Evolutionary conservation across 1,140 invertebrate species (phyloP), one percentile per base, ranked within the genome.

Genomic region (Pectinophora gossypiella): DNA sequence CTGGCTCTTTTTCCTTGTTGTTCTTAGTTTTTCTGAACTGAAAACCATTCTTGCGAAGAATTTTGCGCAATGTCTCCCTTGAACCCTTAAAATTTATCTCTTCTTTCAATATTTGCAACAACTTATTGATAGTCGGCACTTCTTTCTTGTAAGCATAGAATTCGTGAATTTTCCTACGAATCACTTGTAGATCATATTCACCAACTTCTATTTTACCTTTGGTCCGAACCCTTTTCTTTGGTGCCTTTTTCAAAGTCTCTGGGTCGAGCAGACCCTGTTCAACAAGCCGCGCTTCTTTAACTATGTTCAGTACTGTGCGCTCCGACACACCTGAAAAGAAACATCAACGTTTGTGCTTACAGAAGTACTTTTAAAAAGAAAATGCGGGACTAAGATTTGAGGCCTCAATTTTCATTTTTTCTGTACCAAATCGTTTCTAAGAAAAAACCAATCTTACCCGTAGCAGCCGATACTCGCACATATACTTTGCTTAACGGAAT

Each of bases 121-220:
- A 56, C 54, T 85, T 84, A 46, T 85, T 84, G 19, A 84, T 84
- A 22, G 82, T 85, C 15, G 82, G 82, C 7, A 85, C 82, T 66
- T 85, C 82, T 72, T 85, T 85, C 58, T 85, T 85, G 50, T 75
- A 85, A 36, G 82, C 66, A 64, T 85, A 85, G 48, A 85, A 85
- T 48, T 85, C 82, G 40, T 85, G 82, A 45, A 85, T 84, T 61
- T 84, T 85, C 51, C 82, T 62, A 38, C 78, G 61, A 7, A 85
- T 85, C 0, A 85, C 80, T 72, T 82, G 78, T 35, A 85, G 66
- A 44, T 86, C 83, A 70, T 78, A 86, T 55, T 86, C 78, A 52
- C 80, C 78, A 1, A 86, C 78, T 66, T 86, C 83, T 27, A 86
- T 86, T 56, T 83, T 86, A 9, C 82, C 82, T 64, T 84, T 86